A percentile compares a stretch with the other conserved stretches of the same genome.
These are phyloP conservation scores for Coenonympha glycerion DNA, from an alignment of 2,888 invertebrate species.

Conservation along the genomic window DNA sequence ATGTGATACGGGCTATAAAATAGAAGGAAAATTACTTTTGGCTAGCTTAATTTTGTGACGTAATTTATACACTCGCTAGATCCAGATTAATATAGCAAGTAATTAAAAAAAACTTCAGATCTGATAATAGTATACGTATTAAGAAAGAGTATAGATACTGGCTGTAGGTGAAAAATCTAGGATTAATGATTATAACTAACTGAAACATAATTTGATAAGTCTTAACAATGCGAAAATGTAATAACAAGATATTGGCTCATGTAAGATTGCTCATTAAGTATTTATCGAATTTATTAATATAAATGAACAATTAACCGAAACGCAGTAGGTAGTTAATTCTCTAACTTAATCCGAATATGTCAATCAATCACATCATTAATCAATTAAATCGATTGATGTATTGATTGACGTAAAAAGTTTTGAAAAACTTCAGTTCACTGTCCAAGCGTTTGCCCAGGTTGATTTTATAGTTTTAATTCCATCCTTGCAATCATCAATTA, in stretches of 20 bases:
- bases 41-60: slow-evolving; percentile 29
- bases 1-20: slow-evolving; percentile 69
- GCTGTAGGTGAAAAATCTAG: no score
- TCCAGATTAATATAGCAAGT: no score
- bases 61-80: background rate
- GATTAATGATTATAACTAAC: no score
- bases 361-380: slow-evolving; percentile 5
- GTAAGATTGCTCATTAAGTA: no score
- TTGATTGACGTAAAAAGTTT: slow-evolving; percentile 6
- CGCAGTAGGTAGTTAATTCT: background rate
- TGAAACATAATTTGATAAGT: background rate
- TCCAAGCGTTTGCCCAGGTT: background rate
- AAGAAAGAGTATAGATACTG: no score
- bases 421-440: background rate
- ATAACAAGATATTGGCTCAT: background rate
- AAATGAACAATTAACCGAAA: background rate
- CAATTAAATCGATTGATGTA: slow-evolving; percentile 2
- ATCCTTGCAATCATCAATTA: background rate
- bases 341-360: slow-evolving; percentile 10
- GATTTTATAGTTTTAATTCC: background rate
- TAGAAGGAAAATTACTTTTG: slow-evolving; percentile 71
- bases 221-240: background rate
- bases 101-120: no score
- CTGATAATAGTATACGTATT: no score
- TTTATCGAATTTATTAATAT: slow-evolving; percentile 1